Evolutionary conservation across 1,140 invertebrate genomes (phyloP), one percentile per base, ranked within the genome.

Genomic region (Atta colombica): DNA sequence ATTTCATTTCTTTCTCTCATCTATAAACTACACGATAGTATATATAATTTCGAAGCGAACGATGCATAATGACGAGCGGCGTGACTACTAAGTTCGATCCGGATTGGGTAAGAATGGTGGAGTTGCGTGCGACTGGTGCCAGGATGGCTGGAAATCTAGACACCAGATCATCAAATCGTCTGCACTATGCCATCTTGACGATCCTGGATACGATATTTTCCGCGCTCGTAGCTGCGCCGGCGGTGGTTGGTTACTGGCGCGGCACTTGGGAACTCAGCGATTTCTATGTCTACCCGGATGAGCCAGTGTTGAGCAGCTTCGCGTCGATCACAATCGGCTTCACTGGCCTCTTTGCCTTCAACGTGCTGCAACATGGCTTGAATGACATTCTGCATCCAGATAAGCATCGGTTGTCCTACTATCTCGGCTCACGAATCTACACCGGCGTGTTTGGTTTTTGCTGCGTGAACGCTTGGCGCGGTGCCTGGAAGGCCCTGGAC

Each of bases 381-480:
- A 95, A 96, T 89, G 95, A 96, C 8, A 87, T 95, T 18, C 94
- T 98, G 5, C 96, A 97, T 93, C 97, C 97, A 4, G 97, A 97
- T 82, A 96, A 96, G 39, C 96, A 97, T 63, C 94, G 97, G 25
- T 93, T 97, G 18, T 95, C 96, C 49, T 98, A 97, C 92, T 98
- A 98, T 88, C 90, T 97, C 35, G 94, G 96, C 14, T 98, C 98
- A 21, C 96, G 98, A 16, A 66, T 97, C 16, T 98, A 98, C 92
- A 98, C 98, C 3, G 96, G 96, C 72, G 92, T 97, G 66, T 98
- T 97, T 89, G 97, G 97, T 0, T 96, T 98, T 80, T 97, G 97
- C 53, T 98, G 98, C 92, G 98, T 98, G 8, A 98, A 98, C 91
- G 97, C 97, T 35, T 98, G 98, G 98, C 96, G 98, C 1, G 98